Percentiles rank a stretch among this genome's conserved stretches.
Evolutionary conservation across 2,888 invertebrate genomes (phyloP).

Genomic region (Scrobipalpa atriplicella): DNA sequence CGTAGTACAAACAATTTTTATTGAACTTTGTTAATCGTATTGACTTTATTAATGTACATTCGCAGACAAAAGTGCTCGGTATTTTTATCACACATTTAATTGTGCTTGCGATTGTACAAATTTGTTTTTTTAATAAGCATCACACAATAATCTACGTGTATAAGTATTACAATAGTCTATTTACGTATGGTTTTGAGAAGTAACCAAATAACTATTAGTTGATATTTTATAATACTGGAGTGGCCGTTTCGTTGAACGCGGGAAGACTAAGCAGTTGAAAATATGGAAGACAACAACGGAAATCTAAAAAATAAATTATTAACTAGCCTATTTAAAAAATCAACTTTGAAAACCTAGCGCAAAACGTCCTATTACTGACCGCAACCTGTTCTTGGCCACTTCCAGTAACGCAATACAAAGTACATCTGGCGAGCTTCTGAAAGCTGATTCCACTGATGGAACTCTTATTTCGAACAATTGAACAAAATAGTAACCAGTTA

Average conservation of each 20-base stretch:
- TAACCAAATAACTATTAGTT: constrained; percentile 3
- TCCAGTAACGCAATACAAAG: too few relatives aligned
- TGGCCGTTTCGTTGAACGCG: neutral
- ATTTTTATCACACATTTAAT: neutral
- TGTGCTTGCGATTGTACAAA: neutral
- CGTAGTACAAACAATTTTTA: neutral
- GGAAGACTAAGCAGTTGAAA: neutral
- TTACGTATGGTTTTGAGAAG: neutral
- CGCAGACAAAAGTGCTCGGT: neutral
- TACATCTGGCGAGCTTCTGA: too few relatives aligned
- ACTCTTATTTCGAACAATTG: too few relatives aligned
- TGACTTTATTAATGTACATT: neutral
- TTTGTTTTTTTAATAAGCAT: neutral
- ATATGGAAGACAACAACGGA: neutral
- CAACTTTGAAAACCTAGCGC: too few relatives aligned
- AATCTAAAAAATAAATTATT: neutral
- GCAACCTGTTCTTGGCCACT: too few relatives aligned
- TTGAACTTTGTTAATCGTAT: neutral
- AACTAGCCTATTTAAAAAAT: too few relatives aligned
- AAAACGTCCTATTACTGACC: too few relatives aligned
- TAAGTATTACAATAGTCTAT: neutral
- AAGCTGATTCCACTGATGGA: too few relatives aligned
- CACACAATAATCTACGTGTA: neutral
- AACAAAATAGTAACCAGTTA: too few relatives aligned
- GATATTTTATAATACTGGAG: neutral